These are phyloP conservation scores for Sipha flava DNA, from an alignment of 1,140 invertebrate genomes.

Conservation along the genomic window DNA sequence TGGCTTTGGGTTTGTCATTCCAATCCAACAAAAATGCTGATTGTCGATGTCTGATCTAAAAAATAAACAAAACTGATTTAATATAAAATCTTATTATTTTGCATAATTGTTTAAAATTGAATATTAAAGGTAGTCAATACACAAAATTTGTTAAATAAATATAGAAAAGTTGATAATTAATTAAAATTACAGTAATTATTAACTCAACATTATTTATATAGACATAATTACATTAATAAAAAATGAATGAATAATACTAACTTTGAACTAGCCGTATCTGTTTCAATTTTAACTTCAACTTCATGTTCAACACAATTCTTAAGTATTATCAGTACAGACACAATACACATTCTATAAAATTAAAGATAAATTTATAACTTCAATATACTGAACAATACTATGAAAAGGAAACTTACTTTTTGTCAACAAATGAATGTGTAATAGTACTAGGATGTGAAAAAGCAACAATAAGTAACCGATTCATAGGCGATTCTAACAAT, in stretches of 20 bases:
- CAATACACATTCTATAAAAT: slow-evolving; percentile 33
- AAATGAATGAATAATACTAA: neutral
- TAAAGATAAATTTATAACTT: neutral
- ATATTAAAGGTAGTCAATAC: too few species aligned
- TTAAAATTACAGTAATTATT: too few species aligned
- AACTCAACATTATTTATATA: too few species aligned
- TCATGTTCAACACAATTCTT: slow-evolving; percentile 36
- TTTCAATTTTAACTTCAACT: slow-evolving; percentile 36
- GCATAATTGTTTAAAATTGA: neutral
- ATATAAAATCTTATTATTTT: too few species aligned
- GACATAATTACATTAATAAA: neutral
- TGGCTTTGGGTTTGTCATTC: neutral
- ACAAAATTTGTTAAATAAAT: too few species aligned
- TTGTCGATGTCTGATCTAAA: neutral
- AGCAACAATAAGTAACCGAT: slow-evolving; percentile 33
- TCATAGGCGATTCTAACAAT: slow-evolving; percentile 22
- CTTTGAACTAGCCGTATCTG: slow-evolving; percentile 7
- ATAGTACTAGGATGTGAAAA: slow-evolving; percentile 42
- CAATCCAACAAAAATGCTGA: slow-evolving; percentile 18
- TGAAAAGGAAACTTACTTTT: slow-evolving; percentile 34
- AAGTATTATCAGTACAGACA: slow-evolving; percentile 33
- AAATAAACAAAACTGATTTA: neutral
- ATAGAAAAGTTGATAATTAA: too few species aligned
- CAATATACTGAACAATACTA: neutral
- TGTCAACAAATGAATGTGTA: slow-evolving; percentile 43